A percentile compares a stretch with the other conserved stretches of the same genome.
These are phyloP conservation scores for Tragelaphus strepsiceros DNA, from an alignment of 2,113 vertebrate genomes.

Conservation along the genomic window DNA sequence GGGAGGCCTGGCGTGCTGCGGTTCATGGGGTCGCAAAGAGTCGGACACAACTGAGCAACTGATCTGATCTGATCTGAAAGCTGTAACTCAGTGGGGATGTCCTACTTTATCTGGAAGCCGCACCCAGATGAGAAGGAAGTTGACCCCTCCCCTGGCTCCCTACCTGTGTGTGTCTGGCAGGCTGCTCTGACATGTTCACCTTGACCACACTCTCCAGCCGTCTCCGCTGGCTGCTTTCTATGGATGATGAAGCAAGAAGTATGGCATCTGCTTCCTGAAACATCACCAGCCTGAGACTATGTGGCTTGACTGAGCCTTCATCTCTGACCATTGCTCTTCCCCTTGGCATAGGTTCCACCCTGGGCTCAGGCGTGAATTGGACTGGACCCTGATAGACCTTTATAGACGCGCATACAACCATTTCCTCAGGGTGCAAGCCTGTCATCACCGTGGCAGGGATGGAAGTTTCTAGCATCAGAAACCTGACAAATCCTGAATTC, in stretches of 20 bases:
- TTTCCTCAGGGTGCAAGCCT: not conserved
- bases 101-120: too few species aligned
- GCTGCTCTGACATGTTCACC: too few species aligned
- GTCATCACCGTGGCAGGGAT: too few species aligned
- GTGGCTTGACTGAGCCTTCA: not conserved
- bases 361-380: not conserved
- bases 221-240: not conserved
- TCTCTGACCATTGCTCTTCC: not conserved
- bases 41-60: too few species aligned
- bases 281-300: not conserved
- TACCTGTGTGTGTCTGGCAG: not conserved
- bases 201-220: not conserved
- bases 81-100: too few species aligned
- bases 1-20: too few species aligned
- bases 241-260: not conserved
- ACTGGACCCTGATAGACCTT: fast-evolving
- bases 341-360: not conserved
- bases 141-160: too few species aligned
- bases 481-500: too few species aligned
- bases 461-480: not conserved
- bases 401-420: too few species aligned
- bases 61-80: too few species aligned
- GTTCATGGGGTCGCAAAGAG: too few species aligned
- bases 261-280: not conserved
- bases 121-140: not conserved